Conservation (phyloP, 1,140 invertebrate species). For the Tetragnatha versicolor region DNA sequence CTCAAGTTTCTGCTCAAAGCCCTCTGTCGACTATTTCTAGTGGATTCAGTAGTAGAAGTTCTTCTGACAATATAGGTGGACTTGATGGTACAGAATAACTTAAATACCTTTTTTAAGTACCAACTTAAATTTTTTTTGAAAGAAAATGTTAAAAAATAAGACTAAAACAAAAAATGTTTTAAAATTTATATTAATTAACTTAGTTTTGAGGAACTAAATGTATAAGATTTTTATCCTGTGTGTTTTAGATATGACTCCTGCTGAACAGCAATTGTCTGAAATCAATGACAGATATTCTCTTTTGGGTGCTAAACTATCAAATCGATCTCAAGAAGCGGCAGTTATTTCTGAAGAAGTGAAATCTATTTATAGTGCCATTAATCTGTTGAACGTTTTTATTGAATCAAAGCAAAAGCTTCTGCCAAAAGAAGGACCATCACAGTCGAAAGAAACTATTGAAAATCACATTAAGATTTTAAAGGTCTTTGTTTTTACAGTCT, state of each 20-base stretch:
- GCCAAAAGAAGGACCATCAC: constrained; percentile 76
- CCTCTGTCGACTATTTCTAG: constrained; percentile 50
- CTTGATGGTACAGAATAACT: constrained; percentile 29
- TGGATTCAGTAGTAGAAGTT: constrained; percentile 53
- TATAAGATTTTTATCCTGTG: background rate
- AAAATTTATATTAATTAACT: no score
- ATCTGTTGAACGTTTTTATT: constrained; percentile 76
- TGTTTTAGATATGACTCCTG: constrained; percentile 79
- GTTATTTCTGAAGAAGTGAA: constrained; percentile 80
- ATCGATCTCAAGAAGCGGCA: constrained; percentile 87
- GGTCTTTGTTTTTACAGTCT: constrained; percentile 55
- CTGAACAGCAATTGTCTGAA: constrained; percentile 90
- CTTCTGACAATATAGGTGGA: constrained; percentile 40
- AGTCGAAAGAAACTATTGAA: constrained; percentile 88
- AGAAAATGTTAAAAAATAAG: no score
- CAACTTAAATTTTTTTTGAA: no score
- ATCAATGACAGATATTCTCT: constrained; percentile 91
- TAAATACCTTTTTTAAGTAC: no score
- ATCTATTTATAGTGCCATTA: constrained; percentile 82
- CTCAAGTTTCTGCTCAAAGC: constrained; percentile 30
- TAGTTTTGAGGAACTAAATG: background rate
- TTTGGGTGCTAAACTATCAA: constrained; percentile 84
- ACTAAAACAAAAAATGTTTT: no score
- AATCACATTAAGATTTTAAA: constrained; percentile 85
- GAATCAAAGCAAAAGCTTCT: constrained; percentile 80